Base-by-base conservation (phyloP, 2,888 invertebrate species). In the Andrena camellia region DNA sequence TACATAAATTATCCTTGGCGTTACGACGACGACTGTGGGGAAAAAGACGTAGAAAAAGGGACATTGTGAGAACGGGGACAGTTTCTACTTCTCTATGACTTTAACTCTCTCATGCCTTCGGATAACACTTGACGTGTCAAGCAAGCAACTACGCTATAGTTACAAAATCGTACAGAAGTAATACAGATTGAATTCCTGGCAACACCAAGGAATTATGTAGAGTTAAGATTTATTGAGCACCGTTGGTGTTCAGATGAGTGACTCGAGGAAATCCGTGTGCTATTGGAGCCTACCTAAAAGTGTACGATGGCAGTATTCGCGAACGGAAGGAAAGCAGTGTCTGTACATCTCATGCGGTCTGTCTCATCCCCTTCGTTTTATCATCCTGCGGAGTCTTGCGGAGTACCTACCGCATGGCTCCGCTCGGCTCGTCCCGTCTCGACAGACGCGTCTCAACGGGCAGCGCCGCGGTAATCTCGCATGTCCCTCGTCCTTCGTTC, bases 1-100 rank as follows among this genome's bases (percentile, higher is more conserved):
- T 90, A 90, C 89, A 91, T 90, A 90, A 90, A 91, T 92, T 91
- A 88, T 84, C 70, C 78, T 90, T 86, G 75, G 86, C 83, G 87
- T 88, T 89, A 85, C 86, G 81, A 87, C 79, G 77, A 86, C 69
- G 84, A 87, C 69, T 42, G 50, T 20, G 52, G 42, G 31, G 69
- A 62, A 70, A 84, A 31, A 63, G 52, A 26, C 59, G 60, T 29
- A 59, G 50, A 50, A 67, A 71, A 74, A 33, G 33, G 59, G 35
- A 33, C 57, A 29, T 8, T 4, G 48, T 1, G 10, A 31, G 10
- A 35, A 52, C 50, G 26, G 29, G 29, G 6, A 26, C 48, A 20
- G 26, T 60, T 17, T 48, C 31, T n/a, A 42, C n/a, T 72, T 72
- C 42, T 26, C 20, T 57, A 20, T 42, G 29, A 13, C 13, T 60